phyloP scores from a whole-genome alignment of 2,888 invertebrate species.

The Cataglyphis livida region DNA sequence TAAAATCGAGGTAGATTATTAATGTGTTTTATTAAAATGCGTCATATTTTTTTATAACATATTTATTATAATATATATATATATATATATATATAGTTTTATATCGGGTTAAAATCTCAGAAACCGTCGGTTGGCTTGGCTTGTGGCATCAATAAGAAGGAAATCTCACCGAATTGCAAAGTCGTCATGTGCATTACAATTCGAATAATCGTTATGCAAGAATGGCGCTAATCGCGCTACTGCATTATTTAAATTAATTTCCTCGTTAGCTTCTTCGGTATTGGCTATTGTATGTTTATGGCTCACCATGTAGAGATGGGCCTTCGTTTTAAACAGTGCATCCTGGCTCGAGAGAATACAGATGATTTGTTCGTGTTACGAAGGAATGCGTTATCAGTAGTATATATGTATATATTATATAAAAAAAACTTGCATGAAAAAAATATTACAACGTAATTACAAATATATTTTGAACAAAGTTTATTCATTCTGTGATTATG shows the following conservation, averaged over 20 bases:
- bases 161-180: slow-evolving; percentile 1
- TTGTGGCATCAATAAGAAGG: slow-evolving; percentile 12
- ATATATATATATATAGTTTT: no score
- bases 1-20: no score
- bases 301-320: slow-evolving; percentile 65
- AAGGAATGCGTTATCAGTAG: neutral
- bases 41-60: no score
- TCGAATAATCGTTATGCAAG: slow-evolving; percentile 72
- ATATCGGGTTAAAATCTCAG: no score
- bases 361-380: slow-evolving; percentile 32
- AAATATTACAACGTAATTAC: neutral
- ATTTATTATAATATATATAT: no score
- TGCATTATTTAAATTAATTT: slow-evolving; percentile 79
- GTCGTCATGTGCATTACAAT: slow-evolving; percentile 50
- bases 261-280: slow-evolving; percentile 71
- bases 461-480: neutral
- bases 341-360: slow-evolving; percentile 58
- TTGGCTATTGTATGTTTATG: slow-evolving; percentile 82
- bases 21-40: no score
- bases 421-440: neutral
- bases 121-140: no score
- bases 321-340: slow-evolving; percentile 53
- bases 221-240: slow-evolving; percentile 64
- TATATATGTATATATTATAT: neutral
- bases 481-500: neutral